Conservation (phyloP, 2,888 invertebrate genomes). For the Tipula lateralis region DNA sequence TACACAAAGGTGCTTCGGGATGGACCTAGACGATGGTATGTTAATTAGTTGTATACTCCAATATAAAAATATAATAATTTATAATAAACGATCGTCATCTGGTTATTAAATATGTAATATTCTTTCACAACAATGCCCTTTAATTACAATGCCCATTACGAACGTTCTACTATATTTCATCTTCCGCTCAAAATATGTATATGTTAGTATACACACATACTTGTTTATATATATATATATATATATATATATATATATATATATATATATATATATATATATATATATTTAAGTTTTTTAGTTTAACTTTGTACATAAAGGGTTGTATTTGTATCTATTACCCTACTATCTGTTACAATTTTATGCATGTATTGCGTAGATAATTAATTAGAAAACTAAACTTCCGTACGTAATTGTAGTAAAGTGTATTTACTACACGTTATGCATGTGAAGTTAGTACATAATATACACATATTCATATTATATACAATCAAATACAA, state of each 20-base stretch:
- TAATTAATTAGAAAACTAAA: not conserved
- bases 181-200: slow-evolving; percentile 24
- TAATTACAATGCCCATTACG: not conserved
- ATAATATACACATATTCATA: not conserved
- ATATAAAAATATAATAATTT: too few species aligned
- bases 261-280: not conserved
- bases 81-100: too few species aligned
- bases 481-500: not conserved
- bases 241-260: not conserved
- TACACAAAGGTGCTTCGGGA: too few species aligned
- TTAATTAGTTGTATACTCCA: too few species aligned
- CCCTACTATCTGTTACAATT: not conserved
- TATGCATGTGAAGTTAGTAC: not conserved
- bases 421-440: not conserved
- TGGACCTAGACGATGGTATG: too few species aligned
- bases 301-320: not conserved
- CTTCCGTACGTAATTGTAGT: not conserved
- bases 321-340: too few species aligned
- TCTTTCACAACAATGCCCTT: not conserved
- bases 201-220: not conserved
- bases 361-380: not conserved
- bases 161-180: not conserved
- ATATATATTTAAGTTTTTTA: not conserved
- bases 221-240: not conserved
- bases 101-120: not conserved